Conservation (phyloP, 2,797 vertebrate species). For the Fratercula arctica region DNA sequence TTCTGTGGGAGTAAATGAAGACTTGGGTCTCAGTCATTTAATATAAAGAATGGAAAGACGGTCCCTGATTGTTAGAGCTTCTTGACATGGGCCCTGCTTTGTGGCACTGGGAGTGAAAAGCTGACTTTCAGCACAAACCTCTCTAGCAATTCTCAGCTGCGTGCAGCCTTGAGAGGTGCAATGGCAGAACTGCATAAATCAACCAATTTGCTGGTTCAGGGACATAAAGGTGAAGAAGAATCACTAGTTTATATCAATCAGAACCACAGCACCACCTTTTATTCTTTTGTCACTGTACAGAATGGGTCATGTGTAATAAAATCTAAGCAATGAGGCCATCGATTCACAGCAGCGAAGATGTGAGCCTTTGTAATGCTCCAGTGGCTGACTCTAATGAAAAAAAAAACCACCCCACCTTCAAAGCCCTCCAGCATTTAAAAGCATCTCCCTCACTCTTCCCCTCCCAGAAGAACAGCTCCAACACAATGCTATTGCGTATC, state of each 20-base stretch:
- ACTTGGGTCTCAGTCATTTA: not conserved
- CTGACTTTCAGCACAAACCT: not conserved
- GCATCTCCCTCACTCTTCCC: not conserved
- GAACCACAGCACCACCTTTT: not conserved
- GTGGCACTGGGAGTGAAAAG: not conserved
- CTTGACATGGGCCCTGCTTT: not conserved
- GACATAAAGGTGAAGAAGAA: not conserved
- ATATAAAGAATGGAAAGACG: not conserved
- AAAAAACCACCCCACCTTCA: not conserved
- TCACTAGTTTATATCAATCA: not conserved
- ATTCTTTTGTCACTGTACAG: not conserved
- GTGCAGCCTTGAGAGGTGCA: not conserved
- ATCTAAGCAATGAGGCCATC: not conserved
- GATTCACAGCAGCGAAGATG: not conserved
- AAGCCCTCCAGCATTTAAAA: not conserved
- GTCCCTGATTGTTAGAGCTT: not conserved
- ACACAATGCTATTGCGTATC: not conserved
- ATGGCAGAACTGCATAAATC: not conserved
- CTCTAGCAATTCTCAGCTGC: not conserved
- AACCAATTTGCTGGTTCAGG: not conserved
- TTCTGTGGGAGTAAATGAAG: not conserved
- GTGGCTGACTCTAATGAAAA: not conserved
- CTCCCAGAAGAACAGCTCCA: not conserved
- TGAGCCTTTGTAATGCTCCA: not conserved
- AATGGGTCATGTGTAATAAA: not conserved